phyloP scores from a whole-genome alignment of 2,113 vertebrate genomes.

The Nerophis lumbriciformis region DNA sequence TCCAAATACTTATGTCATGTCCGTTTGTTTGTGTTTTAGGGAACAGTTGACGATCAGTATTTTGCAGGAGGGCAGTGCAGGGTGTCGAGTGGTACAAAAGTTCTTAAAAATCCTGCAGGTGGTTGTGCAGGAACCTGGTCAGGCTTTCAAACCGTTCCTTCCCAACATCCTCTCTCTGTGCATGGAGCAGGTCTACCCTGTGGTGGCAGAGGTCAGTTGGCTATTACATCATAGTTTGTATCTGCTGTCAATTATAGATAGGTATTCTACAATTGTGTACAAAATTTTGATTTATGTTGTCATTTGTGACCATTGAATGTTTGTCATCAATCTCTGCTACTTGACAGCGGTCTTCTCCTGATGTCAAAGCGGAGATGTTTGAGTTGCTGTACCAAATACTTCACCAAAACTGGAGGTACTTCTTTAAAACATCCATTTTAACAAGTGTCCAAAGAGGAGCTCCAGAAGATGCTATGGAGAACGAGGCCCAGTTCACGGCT shows the following conservation, averaged over 20 bases:
- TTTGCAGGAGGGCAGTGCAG: constrained; percentile 91
- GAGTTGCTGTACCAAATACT: constrained; percentile 95
- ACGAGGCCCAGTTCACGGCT: constrained; percentile 90
- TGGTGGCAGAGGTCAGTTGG: constrained; percentile 86
- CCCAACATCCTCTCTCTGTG: constrained; percentile 92
- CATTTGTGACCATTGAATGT: not conserved
- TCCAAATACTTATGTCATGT: not conserved
- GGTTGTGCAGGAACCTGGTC: constrained; percentile 95
- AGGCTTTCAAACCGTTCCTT: constrained; percentile 94
- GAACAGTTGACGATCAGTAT: constrained; percentile 96
- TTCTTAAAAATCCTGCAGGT: constrained; percentile 97
- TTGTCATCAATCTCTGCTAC: constrained; percentile 1
- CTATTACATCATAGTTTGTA: not conserved
- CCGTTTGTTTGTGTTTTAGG: constrained; percentile 57
- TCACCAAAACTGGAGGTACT: constrained; percentile 98
- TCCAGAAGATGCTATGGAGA: constrained; percentile 91
- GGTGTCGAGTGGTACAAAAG: constrained; percentile 92
- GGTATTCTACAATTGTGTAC: not conserved
- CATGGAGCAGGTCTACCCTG: constrained; percentile 98
- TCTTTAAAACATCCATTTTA: constrained; percentile 91
- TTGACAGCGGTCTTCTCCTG: constrained; percentile 86
- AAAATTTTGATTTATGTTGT: not conserved
- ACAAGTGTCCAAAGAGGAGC: constrained; percentile 85
- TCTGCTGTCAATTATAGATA: not conserved
- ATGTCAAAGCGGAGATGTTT: constrained; percentile 93